Conservation (phyloP, 2,797 vertebrate genomes). For the Microcaecilia unicolor region DNA sequence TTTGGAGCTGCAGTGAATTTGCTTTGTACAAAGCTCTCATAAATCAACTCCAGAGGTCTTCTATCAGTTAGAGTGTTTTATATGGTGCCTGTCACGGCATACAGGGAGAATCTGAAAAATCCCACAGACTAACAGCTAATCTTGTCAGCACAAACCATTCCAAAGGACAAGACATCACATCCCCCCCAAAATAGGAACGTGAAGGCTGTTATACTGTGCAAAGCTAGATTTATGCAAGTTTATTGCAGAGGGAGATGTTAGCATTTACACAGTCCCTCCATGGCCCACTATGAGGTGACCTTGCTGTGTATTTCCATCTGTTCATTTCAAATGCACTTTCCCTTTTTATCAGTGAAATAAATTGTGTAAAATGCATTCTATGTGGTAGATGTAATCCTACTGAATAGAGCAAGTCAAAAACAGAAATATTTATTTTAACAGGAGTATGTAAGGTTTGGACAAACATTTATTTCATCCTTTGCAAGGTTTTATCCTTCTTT, state of each 20-base stretch:
- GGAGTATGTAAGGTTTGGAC: too few species aligned
- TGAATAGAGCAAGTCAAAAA: not conserved
- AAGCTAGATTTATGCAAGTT: accelerated
- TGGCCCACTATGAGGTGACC: not conserved
- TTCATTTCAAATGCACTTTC: not conserved
- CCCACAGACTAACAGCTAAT: not conserved
- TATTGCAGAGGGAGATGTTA: not conserved
- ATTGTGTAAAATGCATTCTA: not conserved
- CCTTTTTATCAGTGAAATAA: not conserved
- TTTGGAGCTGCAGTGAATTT: too few species aligned
- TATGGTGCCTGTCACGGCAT: too few species aligned
- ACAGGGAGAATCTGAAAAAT: too few species aligned
- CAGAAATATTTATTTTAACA: not conserved
- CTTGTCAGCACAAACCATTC: too few species aligned
- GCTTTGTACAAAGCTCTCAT: too few species aligned
- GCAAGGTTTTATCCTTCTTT: too few species aligned
- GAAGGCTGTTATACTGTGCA: not conserved
- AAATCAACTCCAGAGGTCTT: too few species aligned
- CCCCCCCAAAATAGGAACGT: not conserved
- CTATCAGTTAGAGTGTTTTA: too few species aligned
- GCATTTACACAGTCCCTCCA: not conserved
- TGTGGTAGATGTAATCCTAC: not conserved
- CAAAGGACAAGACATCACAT: not conserved
- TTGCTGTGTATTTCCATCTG: not conserved
- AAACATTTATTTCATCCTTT: too few species aligned